Conservation (phyloP, 2,113 vertebrate genomes). For the Albula glossodonta region DNA sequence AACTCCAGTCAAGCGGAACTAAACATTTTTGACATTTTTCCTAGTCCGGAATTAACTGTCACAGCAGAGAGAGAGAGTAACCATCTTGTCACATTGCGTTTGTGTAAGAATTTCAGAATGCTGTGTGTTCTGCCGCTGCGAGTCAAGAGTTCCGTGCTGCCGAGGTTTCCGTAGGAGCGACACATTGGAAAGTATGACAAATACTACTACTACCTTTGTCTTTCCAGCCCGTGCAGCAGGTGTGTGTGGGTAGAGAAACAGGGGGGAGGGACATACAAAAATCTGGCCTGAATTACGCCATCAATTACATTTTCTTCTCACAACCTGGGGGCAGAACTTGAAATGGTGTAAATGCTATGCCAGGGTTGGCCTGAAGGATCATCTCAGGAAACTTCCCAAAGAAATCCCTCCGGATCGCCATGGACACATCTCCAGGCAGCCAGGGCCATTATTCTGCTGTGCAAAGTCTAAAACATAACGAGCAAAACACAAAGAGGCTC, state of each 20-base stretch:
- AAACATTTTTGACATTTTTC: conserved; percentile 99
- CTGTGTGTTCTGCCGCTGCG: conserved; percentile 70
- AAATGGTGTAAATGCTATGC: not conserved
- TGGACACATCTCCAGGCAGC: not conserved
- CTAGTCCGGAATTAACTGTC: conserved; percentile 96
- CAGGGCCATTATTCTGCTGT: not conserved
- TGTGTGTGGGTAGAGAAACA: not conserved
- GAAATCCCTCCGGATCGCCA: not conserved
- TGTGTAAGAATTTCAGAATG: conserved; percentile 74
- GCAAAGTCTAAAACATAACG: not conserved
- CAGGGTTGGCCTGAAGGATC: not conserved
- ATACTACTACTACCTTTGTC: conserved; percentile 33
- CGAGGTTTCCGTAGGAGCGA: conserved; percentile 80
- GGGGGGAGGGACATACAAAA: not conserved
- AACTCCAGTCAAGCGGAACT: conserved; percentile 95
- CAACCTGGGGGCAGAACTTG: not conserved
- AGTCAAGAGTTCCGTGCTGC: conserved; percentile 62
- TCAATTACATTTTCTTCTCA: not conserved
- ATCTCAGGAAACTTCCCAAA: not conserved
- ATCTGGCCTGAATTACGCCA: not conserved
- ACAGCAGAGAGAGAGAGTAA: conserved; percentile 89
- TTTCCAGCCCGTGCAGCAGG: conserved; percentile 19
- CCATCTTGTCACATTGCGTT: conserved; percentile 90
- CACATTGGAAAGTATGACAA: conserved; percentile 65
- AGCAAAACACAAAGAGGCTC: not conserved